Conservation (phyloP, 2,797 vertebrate species). For the Darevskia mixta region DNA sequence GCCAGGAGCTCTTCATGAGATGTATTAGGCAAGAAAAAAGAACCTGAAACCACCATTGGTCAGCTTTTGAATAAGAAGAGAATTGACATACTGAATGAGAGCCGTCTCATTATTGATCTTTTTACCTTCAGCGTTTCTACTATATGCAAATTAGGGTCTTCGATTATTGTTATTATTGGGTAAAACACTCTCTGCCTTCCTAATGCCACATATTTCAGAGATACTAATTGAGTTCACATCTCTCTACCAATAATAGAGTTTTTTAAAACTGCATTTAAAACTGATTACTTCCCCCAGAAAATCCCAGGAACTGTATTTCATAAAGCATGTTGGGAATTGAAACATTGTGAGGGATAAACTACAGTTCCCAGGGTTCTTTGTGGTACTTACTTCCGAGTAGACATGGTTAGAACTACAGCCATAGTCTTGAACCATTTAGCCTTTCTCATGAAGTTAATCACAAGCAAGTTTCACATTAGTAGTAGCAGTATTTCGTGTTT, state of each 20-base stretch:
- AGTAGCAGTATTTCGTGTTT: background rate
- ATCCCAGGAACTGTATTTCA: no score
- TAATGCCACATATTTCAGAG: background rate
- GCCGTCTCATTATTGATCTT: slow-evolving; percentile 40
- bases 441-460: rapidly evolving
- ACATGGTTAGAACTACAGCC: background rate
- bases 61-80: background rate
- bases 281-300: no score
- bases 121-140: slow-evolving; percentile 24
- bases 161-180: no score
- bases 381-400: background rate
- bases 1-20: slow-evolving; percentile 19
- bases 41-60: background rate
- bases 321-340: no score
- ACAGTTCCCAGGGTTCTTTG: background rate
- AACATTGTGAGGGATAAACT: background rate
- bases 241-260: background rate
- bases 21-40: slow-evolving; percentile 42
- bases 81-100: slow-evolving; percentile 37
- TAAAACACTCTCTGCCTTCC: background rate
- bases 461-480: background rate
- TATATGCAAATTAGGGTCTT: background rate
- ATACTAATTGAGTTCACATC: background rate
- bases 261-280: no score
- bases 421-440: background rate